These are phyloP conservation scores for Sacculina carcini DNA, from an alignment of 2,888 invertebrate species.

Conservation along the genomic window DNA sequence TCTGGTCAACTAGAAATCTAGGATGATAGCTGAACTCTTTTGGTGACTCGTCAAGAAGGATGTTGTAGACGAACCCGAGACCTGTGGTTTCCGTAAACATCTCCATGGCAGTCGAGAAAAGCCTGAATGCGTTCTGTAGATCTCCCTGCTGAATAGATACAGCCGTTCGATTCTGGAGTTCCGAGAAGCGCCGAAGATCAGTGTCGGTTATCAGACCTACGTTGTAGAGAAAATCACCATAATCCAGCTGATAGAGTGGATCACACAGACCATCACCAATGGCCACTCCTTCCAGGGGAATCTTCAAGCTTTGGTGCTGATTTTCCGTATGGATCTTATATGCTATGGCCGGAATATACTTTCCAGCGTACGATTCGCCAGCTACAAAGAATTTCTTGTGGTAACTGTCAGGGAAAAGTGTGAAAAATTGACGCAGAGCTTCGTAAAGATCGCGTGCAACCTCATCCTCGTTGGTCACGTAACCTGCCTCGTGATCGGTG, in stretches of 20 bases:
- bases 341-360: slow-evolving; percentile 42
- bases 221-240: slow-evolving; percentile 21
- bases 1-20: slow-evolving; percentile 32
- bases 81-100: slow-evolving; percentile 29
- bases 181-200: slow-evolving; percentile 14
- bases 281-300: slow-evolving; percentile 29
- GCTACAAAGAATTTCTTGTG: slow-evolving; percentile 21
- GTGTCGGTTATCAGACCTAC: slow-evolving; percentile 17
- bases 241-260: slow-evolving; percentile 17
- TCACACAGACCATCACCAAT: slow-evolving; percentile 18
- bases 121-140: not conserved
- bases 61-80: slow-evolving; percentile 47
- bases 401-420: slow-evolving; percentile 18
- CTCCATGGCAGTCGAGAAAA: not conserved
- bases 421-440: slow-evolving; percentile 20
- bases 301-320: slow-evolving; percentile 29
- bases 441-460: slow-evolving; percentile 21
- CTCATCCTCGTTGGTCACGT: slow-evolving; percentile 20
- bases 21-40: not conserved
- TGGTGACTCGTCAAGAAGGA: slow-evolving; percentile 31
- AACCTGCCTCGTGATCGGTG: slow-evolving; percentile 18
- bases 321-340: slow-evolving; percentile 42
- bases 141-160: not conserved
- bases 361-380: slow-evolving; percentile 14
- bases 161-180: slow-evolving; percentile 12